A percentile compares a stretch with the other conserved stretches of the same genome.
These are phyloP conservation scores for Chaitophorus viminalis DNA, from an alignment of 2,888 invertebrate genomes.

Conservation along the genomic window DNA sequence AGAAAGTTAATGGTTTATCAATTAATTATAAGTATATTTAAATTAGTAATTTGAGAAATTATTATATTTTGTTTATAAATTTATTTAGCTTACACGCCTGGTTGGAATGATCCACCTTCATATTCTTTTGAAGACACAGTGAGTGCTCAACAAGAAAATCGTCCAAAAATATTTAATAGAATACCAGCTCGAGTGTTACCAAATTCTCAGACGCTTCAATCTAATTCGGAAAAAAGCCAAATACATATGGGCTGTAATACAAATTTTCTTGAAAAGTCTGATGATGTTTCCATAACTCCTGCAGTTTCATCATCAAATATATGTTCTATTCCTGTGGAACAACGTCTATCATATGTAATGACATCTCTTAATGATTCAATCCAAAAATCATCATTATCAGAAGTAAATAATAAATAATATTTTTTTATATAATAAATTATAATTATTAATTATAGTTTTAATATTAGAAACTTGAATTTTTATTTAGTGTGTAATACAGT, in stretches of 20 bases:
- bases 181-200: slow-evolving; percentile 40
- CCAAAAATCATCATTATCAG: slow-evolving; percentile 29
- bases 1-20: background rate
- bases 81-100: slow-evolving; percentile 45
- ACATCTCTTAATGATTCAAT: slow-evolving; percentile 36
- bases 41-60: too few species aligned
- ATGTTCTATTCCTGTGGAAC: slow-evolving; percentile 31
- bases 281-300: background rate
- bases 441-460: background rate
- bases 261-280: background rate
- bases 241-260: background rate
- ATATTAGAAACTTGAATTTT: background rate
- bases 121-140: slow-evolving; percentile 57
- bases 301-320: background rate
- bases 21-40: too few species aligned
- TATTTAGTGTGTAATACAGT: slow-evolving; percentile 1
- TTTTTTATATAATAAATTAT: too few species aligned
- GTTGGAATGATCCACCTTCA: slow-evolving; percentile 57
- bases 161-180: slow-evolving; percentile 55
- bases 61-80: background rate
- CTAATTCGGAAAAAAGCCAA: slow-evolving; percentile 17
- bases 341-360: slow-evolving; percentile 49
- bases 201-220: background rate
- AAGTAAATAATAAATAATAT: too few species aligned
- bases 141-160: slow-evolving; percentile 53